Conservation (phyloP, 2,113 vertebrate species). For the Cyrtonyx montezumae region DNA sequence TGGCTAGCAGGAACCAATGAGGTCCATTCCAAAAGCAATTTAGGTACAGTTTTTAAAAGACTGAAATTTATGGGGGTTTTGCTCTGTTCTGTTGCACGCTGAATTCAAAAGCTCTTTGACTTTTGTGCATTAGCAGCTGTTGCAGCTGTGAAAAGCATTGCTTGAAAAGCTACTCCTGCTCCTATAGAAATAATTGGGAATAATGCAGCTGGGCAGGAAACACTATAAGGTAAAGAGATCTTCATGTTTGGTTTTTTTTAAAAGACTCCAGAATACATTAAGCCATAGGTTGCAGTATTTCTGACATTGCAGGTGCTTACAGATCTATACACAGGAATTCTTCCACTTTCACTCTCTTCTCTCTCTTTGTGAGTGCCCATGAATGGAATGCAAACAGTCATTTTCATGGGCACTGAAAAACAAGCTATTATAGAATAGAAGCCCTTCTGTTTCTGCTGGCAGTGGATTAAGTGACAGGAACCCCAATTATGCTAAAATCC, state of each 20-base stretch:
- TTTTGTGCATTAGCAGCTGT: conserved; percentile 2
- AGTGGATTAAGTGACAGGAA: neutral
- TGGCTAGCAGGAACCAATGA: neutral
- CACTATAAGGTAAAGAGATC: neutral
- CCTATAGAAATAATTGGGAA: neutral
- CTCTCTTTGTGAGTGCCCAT: neutral
- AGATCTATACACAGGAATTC: neutral
- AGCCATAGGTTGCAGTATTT: neutral
- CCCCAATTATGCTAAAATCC: conserved; percentile 38
- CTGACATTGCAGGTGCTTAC: neutral
- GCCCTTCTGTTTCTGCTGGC: conserved; percentile 36
- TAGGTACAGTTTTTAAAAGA: neutral
- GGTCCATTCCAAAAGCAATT: neutral
- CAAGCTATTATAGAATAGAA: conserved; percentile 54
- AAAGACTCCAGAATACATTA: neutral
- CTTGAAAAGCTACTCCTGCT: neutral
- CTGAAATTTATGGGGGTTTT: neutral
- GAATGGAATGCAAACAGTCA: conserved; percentile 4
- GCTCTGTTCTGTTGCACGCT: neutral
- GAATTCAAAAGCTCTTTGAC: neutral
- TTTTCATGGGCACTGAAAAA: conserved; percentile 29
- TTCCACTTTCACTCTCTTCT: neutral
- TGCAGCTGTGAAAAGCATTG: neutral
- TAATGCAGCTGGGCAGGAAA: neutral
- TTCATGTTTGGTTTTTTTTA: neutral